Conservation (phyloP, 2,888 invertebrate genomes). For the Mythimna ferrago region DNA sequence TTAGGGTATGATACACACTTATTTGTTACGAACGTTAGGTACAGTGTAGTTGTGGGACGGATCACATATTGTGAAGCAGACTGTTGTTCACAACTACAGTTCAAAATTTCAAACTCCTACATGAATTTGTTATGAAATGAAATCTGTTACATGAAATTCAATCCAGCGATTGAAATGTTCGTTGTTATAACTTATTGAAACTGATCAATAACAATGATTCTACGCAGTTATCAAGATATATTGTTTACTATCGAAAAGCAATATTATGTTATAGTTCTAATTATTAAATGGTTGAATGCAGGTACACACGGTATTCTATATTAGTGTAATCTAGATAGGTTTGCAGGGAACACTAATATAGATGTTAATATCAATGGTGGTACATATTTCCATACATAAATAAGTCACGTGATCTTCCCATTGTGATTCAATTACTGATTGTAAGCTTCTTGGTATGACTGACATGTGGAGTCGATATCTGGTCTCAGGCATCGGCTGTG, state of each 20-base stretch:
- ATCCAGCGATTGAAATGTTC: conserved; percentile 7
- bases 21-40: neutral
- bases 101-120: conserved; percentile 32
- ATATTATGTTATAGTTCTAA: neutral
- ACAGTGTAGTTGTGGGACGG: conserved; percentile 9
- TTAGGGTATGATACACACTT: conserved; percentile 12
- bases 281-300: neutral
- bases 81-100: conserved; percentile 35
- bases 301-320: neutral
- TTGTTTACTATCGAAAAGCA: neutral
- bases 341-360: no score
- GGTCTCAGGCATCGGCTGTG: no score
- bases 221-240: neutral
- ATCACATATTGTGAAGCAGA: conserved; percentile 15
- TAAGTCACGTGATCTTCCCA: no score
- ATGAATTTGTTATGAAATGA: conserved; percentile 22
- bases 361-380: no score
- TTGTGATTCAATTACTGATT: neutral
- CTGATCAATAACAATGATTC: neutral
- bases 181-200: conserved; percentile 13
- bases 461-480: neutral
- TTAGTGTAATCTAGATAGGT: no score
- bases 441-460: neutral
- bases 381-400: no score
- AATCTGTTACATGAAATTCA: conserved; percentile 19